Evolutionary conservation across 2,888 invertebrate genomes (phyloP), one percentile per base, ranked within the genome.

Genomic region (Stenurella melanura): DNA sequence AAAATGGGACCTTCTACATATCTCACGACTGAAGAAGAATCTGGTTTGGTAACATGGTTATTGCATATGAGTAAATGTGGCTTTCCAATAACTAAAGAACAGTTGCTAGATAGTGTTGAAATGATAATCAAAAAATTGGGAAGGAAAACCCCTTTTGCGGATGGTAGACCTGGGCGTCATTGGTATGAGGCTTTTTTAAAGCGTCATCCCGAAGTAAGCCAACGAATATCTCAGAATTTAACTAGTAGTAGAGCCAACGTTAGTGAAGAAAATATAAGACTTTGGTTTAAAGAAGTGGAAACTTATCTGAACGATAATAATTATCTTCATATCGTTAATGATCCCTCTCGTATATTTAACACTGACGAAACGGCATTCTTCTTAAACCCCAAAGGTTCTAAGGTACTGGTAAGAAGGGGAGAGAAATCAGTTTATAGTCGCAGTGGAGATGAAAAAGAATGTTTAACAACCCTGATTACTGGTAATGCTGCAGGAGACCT

Each of bases 301-400:
- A 66, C 57, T 10, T 82, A 82, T 74, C 21, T 82, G 56, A 63
- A 58, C 61, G 61, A 64, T 64, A 56, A 78, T 76, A 77, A 26
- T 74, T 42, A 57, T 83, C 34, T 21, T 3, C 18, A 63, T 34
- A 74, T 76, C 70, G 75, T 84, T 63, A 66, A 79, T 10, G 82
- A 85, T 77, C 82, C 83, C 54, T 74, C 78, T n/a, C 68, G 83
- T 56, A 77, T 86, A 71, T 84, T 80, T 79, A 85, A 85, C 79
- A 81, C 82, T 9, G 84, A 86, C 77, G 85, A 85, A 78, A 81
- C 82, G 17, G 82, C 82, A 57, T 86, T 85, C 78, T 81, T 81
- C 64, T 76, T 85, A 38, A 85, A 83, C 74, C 61, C 82, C 38
- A 74, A 74, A 64, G 82, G 75, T 50, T 82, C 82, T 18, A 75